Evolutionary conservation across 2,888 invertebrate species (phyloP), one percentile per base, ranked within the genome.

Genomic region (Drosophila sordidapex): DNA sequence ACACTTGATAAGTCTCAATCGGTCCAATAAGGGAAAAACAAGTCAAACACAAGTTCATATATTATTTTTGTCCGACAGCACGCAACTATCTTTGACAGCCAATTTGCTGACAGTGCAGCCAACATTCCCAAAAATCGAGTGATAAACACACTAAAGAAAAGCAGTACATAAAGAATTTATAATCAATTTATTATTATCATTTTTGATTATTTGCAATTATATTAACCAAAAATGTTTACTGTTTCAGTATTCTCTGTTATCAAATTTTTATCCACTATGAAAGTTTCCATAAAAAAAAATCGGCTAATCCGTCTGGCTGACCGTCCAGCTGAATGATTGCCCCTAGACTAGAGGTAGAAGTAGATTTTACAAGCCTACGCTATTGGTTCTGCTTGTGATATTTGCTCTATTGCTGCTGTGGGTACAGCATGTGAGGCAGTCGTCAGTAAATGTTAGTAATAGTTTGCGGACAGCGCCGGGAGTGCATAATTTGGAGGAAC

Each of bases 291-390:
- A 21, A 21, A 21, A 21, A 21, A 21, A 21, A 21, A 33, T 25
- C 27, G 4, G 4, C 27, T 27, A 27, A 27, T 1, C 21, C 21
- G 21, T 21, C 21, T 21, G 21, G 21, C 21, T 21, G 21, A 21
- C 21, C 21, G 21, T 21, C 21, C 21, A 21, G 21, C 21, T 21
- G 21, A 21, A 21, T 21, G 21, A 21, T 21, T 21, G 8, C 15
- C 27, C 25, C 49, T n/a, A n/a, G n/a, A 62, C 62, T 53, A 80
- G 88, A 80, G 57, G 57, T 57, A 67, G 71, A 83, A 60, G 70
- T 77, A 49, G 52, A 21, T 71, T 77, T 18, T 49, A 62, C 31
- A 77, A 63, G 25, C 31, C 78, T 18, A 64, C 61, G 53, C n/a
- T 89, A 8, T 53, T 89, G 36, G 69, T 70, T 13, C 21, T 76